phyloP scores from a whole-genome alignment of 2,113 vertebrate genomes.

The Leuciscus idus region DNA sequence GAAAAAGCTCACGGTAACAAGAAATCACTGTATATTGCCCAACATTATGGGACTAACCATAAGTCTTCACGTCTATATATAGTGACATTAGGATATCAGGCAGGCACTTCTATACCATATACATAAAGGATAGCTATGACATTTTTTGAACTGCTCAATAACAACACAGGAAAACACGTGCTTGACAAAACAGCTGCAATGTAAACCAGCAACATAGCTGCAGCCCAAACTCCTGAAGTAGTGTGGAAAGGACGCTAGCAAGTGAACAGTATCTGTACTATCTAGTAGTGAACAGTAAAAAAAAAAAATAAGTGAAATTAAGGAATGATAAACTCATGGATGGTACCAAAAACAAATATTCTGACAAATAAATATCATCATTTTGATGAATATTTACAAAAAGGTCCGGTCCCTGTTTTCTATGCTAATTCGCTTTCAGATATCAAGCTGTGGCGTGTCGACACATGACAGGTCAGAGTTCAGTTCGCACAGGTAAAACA shows the following conservation, averaged over 20 bases:
- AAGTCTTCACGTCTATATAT: conserved; percentile 3
- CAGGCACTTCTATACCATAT: conserved; percentile 58
- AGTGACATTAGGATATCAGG: conserved; percentile 22
- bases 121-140: conserved; percentile 1
- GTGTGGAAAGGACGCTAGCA: conserved; percentile 2
- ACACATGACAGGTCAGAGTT: conserved; percentile 74
- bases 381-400: conserved; percentile 82
- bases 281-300: too few species aligned
- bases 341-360: conserved; percentile 57
- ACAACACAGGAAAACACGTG: conserved; percentile 2
- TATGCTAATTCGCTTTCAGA: conserved; percentile 59
- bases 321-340: conserved; percentile 44
- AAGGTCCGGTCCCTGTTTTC: conserved; percentile 24
- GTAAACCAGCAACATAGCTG: conserved; percentile 34
- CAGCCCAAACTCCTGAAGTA: not conserved
- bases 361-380: conserved; percentile 79
- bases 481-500: conserved; percentile 95
- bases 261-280: conserved; percentile 20
- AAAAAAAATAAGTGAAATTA: not conserved
- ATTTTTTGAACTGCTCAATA: conserved; percentile 14
- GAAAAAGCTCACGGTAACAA: conserved; percentile 51
- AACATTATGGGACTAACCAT: conserved; percentile 45
- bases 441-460: conserved; percentile 79
- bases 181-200: conserved; percentile 1
- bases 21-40: conserved; percentile 49